These are phyloP conservation scores for Elysia chlorotica DNA, from an alignment of 1,140 invertebrate species.

Conservation along the genomic window DNA sequence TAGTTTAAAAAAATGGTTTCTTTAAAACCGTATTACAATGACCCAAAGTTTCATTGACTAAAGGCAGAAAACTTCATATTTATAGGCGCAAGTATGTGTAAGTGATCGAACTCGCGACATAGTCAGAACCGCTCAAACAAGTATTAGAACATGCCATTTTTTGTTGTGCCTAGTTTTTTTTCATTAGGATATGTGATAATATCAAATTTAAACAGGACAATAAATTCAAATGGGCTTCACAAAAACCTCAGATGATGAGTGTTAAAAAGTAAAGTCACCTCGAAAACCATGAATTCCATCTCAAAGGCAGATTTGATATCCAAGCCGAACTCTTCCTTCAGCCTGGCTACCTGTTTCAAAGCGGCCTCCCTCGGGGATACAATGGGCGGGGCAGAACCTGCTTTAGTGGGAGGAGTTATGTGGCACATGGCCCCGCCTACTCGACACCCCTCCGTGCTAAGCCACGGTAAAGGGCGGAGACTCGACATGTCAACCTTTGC, in stretches of 20 bases:
- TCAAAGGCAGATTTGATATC: constrained; percentile 22
- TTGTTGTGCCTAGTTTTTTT: neutral
- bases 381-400: neutral
- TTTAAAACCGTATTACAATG: too few species aligned
- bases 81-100: neutral
- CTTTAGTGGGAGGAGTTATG: neutral
- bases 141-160: neutral
- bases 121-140: neutral
- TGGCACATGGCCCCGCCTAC: constrained; percentile 3
- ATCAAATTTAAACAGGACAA: too few species aligned
- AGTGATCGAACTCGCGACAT: neutral
- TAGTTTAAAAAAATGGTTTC: too few species aligned
- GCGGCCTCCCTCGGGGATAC: neutral
- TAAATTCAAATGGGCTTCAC: too few species aligned
- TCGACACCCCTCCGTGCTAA: neutral
- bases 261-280: neutral
- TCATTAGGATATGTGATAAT: neutral
- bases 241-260: too few species aligned
- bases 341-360: neutral
- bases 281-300: constrained; percentile 20
- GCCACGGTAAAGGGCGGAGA: neutral
- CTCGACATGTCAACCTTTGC: neutral
- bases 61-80: neutral
- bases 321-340: constrained; percentile 17
- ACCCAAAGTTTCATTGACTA: too few species aligned